phyloP scores from a whole-genome alignment of 30 jellyfish, hydroid and myxozoan genomes.

The Aurelia coerulea region DNA sequence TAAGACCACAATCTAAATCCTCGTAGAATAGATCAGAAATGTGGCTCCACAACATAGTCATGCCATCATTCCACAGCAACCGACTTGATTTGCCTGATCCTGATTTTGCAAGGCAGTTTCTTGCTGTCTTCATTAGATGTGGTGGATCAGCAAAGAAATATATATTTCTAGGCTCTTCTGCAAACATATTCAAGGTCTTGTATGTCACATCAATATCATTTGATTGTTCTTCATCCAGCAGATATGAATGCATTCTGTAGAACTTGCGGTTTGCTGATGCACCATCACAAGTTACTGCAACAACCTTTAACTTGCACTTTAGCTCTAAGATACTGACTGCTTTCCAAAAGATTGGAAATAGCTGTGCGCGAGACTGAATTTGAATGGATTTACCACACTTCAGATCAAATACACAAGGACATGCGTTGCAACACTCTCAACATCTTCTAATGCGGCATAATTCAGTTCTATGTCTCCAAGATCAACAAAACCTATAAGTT shows the following conservation, averaged over 20 bases:
- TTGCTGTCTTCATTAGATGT: constrained; percentile 24
- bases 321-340: constrained; percentile 62
- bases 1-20: constrained; percentile 55
- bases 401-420: constrained; percentile 63
- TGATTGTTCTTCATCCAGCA: constrained; percentile 26
- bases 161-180: constrained; percentile 22
- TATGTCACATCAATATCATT: constrained; percentile 59
- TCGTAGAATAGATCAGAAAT: constrained; percentile 39
- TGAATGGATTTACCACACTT: constrained; percentile 67
- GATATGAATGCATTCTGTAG: constrained; percentile 24
- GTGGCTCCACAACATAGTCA: constrained; percentile 46
- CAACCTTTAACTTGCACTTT: background rate
- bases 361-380: constrained; percentile 72
- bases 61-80: constrained; percentile 24
- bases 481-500: constrained; percentile 76
- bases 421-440: constrained; percentile 68
- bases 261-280: constrained; percentile 62
- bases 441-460: constrained; percentile 68
- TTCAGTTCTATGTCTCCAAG: constrained; percentile 73
- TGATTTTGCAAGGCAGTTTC: constrained; percentile 26
- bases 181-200: constrained; percentile 39
- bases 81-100: constrained; percentile 8
- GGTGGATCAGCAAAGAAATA: constrained; percentile 29
- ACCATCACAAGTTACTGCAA: constrained; percentile 79
- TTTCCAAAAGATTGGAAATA: constrained; percentile 79